Percentiles rank a stretch among this genome's conserved stretches.
phyloP scores from a whole-genome alignment of 2,797 vertebrate species.

The Sciurus carolinensis region DNA sequence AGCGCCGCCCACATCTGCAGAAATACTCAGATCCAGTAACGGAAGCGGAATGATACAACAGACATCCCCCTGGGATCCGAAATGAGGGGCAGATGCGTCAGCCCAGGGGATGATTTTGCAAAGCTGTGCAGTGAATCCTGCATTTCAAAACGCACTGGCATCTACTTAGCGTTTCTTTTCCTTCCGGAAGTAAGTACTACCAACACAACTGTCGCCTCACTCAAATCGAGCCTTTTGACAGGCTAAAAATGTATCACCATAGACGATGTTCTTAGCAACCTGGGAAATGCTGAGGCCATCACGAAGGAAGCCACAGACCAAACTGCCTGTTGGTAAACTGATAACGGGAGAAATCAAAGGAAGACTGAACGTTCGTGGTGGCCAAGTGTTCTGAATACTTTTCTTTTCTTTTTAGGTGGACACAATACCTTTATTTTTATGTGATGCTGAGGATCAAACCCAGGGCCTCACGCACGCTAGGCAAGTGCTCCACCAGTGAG shows the following conservation, averaged over 20 bases:
- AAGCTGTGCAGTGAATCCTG: not conserved
- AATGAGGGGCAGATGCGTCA: slow-evolving; percentile 49
- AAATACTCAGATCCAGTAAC: slow-evolving; percentile 34
- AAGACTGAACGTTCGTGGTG: not conserved
- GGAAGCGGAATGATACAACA: not conserved
- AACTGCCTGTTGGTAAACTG: not conserved
- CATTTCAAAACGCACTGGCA: slow-evolving; percentile 1
- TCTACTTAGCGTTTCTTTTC: not conserved
- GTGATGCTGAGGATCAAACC: too few relatives aligned
- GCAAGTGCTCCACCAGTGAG: too few relatives aligned
- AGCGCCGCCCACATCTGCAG: not conserved
- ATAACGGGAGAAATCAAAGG: not conserved
- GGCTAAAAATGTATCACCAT: not conserved
- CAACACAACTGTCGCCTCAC: not conserved
- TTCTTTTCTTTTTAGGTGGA: too few relatives aligned
- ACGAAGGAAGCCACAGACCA: not conserved
- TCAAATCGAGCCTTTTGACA: slow-evolving; percentile 2
- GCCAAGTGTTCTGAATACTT: too few relatives aligned
- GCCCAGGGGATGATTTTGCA: not conserved
- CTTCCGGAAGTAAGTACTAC: slow-evolving; percentile 52
- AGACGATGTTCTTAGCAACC: not conserved
- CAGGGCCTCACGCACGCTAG: too few relatives aligned
- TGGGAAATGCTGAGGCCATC: not conserved
- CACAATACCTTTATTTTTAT: too few relatives aligned
- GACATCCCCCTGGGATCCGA: slow-evolving; percentile 44